These are phyloP conservation scores for Cyrtorhinus lividipennis DNA, from an alignment of 1,140 invertebrate species.

Conservation along the genomic window DNA sequence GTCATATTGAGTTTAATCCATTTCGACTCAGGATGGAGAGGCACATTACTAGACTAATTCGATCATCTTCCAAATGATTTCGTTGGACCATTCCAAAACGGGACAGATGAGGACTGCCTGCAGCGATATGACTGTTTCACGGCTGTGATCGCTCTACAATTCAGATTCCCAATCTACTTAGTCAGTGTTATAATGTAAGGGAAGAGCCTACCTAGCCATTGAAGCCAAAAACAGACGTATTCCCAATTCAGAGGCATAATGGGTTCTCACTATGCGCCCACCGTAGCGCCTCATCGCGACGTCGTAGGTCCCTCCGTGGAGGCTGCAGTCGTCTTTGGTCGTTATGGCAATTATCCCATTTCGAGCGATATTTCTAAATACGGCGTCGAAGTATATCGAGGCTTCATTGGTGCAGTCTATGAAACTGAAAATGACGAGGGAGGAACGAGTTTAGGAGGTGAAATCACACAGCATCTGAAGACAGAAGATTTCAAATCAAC, in stretches of 20 bases:
- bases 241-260: conserved; percentile 17
- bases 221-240: conserved; percentile 16
- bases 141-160: no score
- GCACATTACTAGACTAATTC: no score
- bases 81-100: no score
- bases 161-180: no score
- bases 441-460: not conserved
- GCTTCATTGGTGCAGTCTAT: conserved; percentile 16
- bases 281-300: conserved; percentile 17
- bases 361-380: conserved; percentile 16
- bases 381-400: conserved; percentile 17
- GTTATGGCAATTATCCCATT: conserved; percentile 16
- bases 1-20: no score
- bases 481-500: not conserved
- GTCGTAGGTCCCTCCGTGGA: conserved; percentile 12
- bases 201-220: conserved; percentile 17
- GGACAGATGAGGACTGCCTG: no score
- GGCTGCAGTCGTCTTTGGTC: conserved; percentile 18
- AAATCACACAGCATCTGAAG: not conserved
- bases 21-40: no score
- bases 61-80: no score
- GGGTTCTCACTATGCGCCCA: conserved; percentile 11
- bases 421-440: conserved; percentile 10
- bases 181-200: no score
- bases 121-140: no score